A percentile compares a stretch with the other conserved stretches of the same genome.
phyloP scores from a whole-genome alignment of 1,140 invertebrate species.

The Hyles euphorbiae region DNA sequence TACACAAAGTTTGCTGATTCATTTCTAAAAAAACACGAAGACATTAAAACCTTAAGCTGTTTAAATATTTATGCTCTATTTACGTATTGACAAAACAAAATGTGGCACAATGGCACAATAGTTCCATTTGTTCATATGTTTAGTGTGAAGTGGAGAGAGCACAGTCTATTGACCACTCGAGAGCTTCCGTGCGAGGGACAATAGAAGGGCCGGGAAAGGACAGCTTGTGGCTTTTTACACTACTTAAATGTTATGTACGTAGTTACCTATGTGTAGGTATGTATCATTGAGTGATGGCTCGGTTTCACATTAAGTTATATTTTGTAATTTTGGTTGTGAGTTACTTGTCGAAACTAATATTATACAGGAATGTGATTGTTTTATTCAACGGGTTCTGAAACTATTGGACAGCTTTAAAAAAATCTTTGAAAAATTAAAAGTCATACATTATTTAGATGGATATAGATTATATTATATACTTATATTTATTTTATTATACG shows the following conservation, averaged over 20 bases:
- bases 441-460: no score
- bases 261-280: background rate
- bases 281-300: no score
- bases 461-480: no score
- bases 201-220: background rate
- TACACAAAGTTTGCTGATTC: background rate
- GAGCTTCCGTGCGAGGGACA: constrained; percentile 36
- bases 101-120: constrained; percentile 43
- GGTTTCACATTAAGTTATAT: no score
- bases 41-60: constrained; percentile 47
- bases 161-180: constrained; percentile 48
- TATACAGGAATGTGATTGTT: no score
- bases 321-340: no score
- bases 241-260: constrained; percentile 3
- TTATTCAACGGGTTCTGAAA: no score
- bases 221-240: background rate
- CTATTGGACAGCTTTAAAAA: no score
- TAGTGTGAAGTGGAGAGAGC: constrained; percentile 22
- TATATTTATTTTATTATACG: no score
- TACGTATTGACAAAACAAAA: constrained; percentile 66
- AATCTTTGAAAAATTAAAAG: no score
- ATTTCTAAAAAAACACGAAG: constrained; percentile 27
- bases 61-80: constrained; percentile 68
- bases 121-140: constrained; percentile 36
- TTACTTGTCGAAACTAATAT: no score